A percentile compares a stretch with the other conserved stretches of the same genome.
These are phyloP conservation scores for Mylabris phalerata DNA, from an alignment of 1,140 invertebrate species.

Conservation along the genomic window DNA sequence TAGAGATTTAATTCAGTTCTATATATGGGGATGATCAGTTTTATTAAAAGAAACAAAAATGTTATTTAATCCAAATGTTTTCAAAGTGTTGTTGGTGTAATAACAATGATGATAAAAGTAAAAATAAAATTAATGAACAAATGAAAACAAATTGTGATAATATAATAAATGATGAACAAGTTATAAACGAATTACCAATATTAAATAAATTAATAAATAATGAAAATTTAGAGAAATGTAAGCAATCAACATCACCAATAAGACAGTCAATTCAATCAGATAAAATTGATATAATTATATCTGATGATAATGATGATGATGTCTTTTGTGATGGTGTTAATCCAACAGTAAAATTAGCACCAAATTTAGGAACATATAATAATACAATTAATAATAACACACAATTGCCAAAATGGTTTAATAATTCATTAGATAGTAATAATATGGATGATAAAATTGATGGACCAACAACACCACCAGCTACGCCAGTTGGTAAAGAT, in stretches of 20 bases:
- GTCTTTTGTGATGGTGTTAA: conserved; percentile 42
- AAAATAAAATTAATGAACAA: conserved; percentile 2
- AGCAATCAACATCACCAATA: background rate
- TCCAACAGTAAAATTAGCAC: conserved; percentile 23
- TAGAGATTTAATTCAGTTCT: too few species aligned
- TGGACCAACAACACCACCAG: conserved; percentile 55
- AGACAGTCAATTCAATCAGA: conserved; percentile 2
- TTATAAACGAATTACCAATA: conserved; percentile 4
- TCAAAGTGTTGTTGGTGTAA: conserved; percentile 14
- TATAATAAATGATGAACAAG: conserved; percentile 2
- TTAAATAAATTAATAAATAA: conserved; percentile 5
- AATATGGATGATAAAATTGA: conserved; percentile 45
- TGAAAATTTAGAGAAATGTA: too few species aligned
- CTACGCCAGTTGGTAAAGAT: conserved; percentile 67
- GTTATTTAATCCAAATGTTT: conserved; percentile 5
- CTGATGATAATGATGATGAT: conserved; percentile 39
- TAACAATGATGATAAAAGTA: background rate
- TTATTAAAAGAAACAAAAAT: background rate
- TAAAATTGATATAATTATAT: too few species aligned
- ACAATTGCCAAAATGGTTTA: conserved; percentile 28
- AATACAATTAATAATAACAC: background rate
- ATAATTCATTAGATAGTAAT: conserved; percentile 38
- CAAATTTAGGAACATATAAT: conserved; percentile 25
- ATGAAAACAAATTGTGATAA: conserved; percentile 9
- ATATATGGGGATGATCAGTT: too few species aligned